Conservation (phyloP, 2,113 vertebrate species). For the Bambusicola thoracicus region DNA sequence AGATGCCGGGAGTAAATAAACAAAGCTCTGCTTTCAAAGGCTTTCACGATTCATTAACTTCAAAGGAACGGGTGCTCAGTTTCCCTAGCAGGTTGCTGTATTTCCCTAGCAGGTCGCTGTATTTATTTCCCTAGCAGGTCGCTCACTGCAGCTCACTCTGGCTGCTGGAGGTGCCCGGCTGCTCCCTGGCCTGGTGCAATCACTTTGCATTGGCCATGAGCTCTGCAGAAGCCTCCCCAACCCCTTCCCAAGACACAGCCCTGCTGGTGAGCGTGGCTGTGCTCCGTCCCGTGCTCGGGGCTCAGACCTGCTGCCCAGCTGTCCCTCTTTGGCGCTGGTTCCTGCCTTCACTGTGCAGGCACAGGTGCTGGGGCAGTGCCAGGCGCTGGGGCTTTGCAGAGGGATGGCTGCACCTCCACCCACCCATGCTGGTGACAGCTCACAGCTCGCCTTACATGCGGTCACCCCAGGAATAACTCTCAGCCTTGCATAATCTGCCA, state of each 20-base stretch:
- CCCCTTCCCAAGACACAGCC: accelerated
- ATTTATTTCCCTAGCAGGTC: conserved; percentile 14
- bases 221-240: not conserved
- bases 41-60: conserved; percentile 71
- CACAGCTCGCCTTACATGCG: not conserved
- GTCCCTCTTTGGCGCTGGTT: accelerated
- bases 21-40: conserved; percentile 70
- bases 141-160: not conserved
- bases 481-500: not conserved
- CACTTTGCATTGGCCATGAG: not conserved
- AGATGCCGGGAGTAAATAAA: conserved; percentile 61
- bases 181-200: not conserved
- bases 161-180: not conserved
- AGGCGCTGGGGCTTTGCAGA: not conserved
- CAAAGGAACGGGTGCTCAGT: conserved; percentile 41
- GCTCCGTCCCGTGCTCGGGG: not conserved
- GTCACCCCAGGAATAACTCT: not conserved
- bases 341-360: not conserved
- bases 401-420: not conserved
- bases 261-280: not conserved
- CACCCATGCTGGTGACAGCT: not conserved
- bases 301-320: not conserved
- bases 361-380: not conserved
- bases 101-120: conserved; percentile 19
- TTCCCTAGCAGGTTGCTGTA: conserved; percentile 33